Percentiles rank a stretch among this genome's conserved stretches.
Evolutionary conservation across 2,113 vertebrate species (phyloP).

Genomic region (Tonatia bakeri): DNA sequence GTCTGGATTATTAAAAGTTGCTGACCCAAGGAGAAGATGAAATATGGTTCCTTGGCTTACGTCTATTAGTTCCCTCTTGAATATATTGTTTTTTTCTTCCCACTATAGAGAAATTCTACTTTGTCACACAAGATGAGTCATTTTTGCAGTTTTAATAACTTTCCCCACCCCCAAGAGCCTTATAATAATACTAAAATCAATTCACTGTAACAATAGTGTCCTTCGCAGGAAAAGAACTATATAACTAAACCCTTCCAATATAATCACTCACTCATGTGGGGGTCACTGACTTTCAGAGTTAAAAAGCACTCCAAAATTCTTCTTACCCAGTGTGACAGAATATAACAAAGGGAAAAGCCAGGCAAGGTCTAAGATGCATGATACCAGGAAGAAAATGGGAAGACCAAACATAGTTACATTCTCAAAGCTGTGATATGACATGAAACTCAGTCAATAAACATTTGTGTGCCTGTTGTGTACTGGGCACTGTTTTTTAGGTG

Average conservation of each 20-base stretch:
- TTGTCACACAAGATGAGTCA: neutral
- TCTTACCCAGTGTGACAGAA: neutral
- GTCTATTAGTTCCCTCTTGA: neutral
- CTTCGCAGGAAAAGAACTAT: slow-evolving; percentile 19
- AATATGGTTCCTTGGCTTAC: neutral
- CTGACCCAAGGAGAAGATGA: neutral
- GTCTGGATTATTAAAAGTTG: neutral
- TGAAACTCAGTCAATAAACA: neutral
- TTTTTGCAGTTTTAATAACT: slow-evolving; percentile 1
- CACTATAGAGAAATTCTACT: neutral
- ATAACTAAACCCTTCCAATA: neutral
- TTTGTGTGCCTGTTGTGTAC: neutral
- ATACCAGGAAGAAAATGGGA: neutral
- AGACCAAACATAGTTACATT: neutral
- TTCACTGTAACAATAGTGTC: neutral
- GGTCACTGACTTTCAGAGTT: neutral
- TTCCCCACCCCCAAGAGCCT: neutral
- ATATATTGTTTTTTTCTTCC: neutral
- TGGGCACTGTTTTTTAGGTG: neutral
- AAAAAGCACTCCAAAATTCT: neutral
- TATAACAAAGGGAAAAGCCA: neutral
- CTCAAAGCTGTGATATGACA: neutral
- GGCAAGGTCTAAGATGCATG: neutral
- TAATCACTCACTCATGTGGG: neutral
- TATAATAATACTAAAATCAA: slow-evolving; percentile 21